These are phyloP conservation scores for Lumbricus terrestris DNA, from an alignment of 2,888 invertebrate species.

Conservation along the genomic window DNA sequence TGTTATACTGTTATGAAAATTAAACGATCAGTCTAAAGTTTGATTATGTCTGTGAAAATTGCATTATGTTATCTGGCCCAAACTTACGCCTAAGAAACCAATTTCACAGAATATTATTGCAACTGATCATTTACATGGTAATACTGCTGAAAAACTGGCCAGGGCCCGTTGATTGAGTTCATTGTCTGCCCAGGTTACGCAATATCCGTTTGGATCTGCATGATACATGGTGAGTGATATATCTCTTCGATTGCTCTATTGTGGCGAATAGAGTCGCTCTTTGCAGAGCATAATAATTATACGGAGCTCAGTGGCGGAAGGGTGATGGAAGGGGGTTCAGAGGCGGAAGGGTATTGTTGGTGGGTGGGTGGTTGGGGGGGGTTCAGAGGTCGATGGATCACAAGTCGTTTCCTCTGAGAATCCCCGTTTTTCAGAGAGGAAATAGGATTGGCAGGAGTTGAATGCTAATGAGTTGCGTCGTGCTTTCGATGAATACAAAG, in stretches of 20 bases:
- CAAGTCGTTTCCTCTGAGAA: not conserved
- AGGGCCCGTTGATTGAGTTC: not conserved
- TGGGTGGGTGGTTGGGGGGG: too few relatives aligned
- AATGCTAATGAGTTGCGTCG: not conserved
- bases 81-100: not conserved
- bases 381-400: not conserved
- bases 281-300: too few relatives aligned
- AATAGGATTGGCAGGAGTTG: not conserved
- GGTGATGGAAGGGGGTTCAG: too few relatives aligned
- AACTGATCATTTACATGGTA: not conserved
- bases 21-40: not conserved
- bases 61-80: not conserved
- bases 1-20: not conserved
- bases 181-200: not conserved
- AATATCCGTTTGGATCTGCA: too few relatives aligned
- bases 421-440: not conserved
- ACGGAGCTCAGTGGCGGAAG: too few relatives aligned
- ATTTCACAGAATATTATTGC: not conserved
- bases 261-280: too few relatives aligned
- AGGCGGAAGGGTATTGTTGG: too few relatives aligned
- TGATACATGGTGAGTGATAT: too few relatives aligned
- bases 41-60: not conserved
- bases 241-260: too few relatives aligned
- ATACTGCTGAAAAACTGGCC: not conserved
- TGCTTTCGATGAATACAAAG: not conserved